Evolutionary conservation across 2,797 vertebrate genomes (phyloP).

Genomic region (Selene dorsalis): DNA sequence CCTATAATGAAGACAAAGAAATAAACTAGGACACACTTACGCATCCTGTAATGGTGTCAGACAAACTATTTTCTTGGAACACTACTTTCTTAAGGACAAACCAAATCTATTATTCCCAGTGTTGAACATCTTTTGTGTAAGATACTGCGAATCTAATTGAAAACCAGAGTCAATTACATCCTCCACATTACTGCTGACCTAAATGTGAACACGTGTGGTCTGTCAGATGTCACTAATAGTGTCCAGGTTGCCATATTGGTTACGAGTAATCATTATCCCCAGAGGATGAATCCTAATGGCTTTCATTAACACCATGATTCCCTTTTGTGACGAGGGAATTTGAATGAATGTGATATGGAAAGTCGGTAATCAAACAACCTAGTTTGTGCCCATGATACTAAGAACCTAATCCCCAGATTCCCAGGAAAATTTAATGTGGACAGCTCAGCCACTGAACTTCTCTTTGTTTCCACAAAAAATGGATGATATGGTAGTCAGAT

Average conservation of each 20-base stretch:
- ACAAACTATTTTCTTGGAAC: constrained; percentile 7
- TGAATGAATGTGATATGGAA: not conserved
- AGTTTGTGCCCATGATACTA: not conserved
- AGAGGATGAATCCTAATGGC: not conserved
- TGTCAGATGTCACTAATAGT: not conserved
- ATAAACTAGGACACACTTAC: constrained; percentile 10
- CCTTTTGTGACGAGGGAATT: not conserved
- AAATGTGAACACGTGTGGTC: not conserved
- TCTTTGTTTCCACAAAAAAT: not conserved
- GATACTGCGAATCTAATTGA: constrained; percentile 9
- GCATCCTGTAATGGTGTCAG: constrained; percentile 22
- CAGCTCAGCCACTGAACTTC: not conserved
- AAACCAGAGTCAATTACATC: constrained; percentile 30
- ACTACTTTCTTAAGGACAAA: not conserved
- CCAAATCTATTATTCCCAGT: not conserved
- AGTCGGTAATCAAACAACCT: constrained; percentile 3
- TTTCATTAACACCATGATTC: not conserved
- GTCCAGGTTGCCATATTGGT: not conserved
- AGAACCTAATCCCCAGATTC: constrained; percentile 1
- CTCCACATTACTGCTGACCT: constrained; percentile 20
- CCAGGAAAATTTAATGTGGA: not conserved
- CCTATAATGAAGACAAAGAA: constrained; percentile 21
- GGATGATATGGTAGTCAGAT: not conserved
- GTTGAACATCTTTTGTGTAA: constrained; percentile 17
- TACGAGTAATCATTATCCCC: not conserved